phyloP scores from a whole-genome alignment of 2,888 invertebrate genomes.

The Chouioia cunea region DNA sequence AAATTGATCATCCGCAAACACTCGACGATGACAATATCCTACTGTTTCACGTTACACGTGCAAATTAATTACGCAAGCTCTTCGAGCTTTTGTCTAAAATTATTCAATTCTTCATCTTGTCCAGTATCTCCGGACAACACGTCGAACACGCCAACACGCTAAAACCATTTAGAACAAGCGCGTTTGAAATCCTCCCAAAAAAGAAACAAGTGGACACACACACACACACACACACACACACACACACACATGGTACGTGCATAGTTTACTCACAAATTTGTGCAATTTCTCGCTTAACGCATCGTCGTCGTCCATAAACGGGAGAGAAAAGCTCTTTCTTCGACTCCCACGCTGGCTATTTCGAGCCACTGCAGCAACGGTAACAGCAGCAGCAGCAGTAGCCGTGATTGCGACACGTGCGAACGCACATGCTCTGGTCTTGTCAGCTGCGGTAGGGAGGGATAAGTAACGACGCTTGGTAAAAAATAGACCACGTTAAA shows the following conservation, averaged over 20 bases:
- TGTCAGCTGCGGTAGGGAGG: not conserved
- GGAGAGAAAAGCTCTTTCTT: not conserved
- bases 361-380: not conserved
- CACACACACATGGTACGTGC: too few relatives aligned
- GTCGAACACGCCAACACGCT: too few relatives aligned
- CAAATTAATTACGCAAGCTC: too few relatives aligned
- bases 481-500: slow-evolving; percentile 30
- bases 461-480: not conserved
- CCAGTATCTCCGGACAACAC: too few relatives aligned
- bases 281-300: not conserved
- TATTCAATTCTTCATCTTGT: too few relatives aligned
- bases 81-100: too few relatives aligned
- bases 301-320: not conserved
- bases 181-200: too few relatives aligned
- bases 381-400: slow-evolving; percentile 4
- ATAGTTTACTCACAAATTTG: not conserved
- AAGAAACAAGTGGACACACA: not conserved
- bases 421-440: too few relatives aligned
- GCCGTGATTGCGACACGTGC: slow-evolving; percentile 27
- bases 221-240: slow-evolving; percentile 14
- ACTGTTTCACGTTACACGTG: too few relatives aligned
- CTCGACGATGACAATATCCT: too few relatives aligned
- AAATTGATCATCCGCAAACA: too few relatives aligned
- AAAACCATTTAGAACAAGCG: too few relatives aligned
- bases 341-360: slow-evolving; percentile 11